Percentiles rank a stretch among this genome's conserved stretches.
phyloP scores from a whole-genome alignment of 2,888 invertebrate species.

The Pollenia amentaria region DNA sequence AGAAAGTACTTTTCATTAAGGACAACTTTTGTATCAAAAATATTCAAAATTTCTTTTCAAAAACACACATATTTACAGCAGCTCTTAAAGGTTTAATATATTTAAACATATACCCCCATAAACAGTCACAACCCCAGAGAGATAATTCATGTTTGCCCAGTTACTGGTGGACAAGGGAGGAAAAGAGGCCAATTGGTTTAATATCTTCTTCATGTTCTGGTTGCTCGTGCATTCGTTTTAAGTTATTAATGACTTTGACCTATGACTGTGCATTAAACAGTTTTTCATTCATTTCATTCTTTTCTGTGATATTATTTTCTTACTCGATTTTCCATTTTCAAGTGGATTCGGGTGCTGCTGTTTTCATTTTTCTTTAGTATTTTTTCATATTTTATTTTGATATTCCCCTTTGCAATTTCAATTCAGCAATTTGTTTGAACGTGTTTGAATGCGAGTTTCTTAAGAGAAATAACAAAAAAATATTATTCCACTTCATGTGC shows the following conservation, averaged over 20 bases:
- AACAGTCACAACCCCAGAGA: background rate
- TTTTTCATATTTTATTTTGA: background rate
- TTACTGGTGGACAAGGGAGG: background rate
- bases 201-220: conserved; percentile 5
- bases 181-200: background rate
- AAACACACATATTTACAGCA: background rate
- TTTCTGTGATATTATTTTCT: conserved; percentile 13
- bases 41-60: no score
- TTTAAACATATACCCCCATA: background rate
- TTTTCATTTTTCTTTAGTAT: background rate
- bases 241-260: conserved; percentile 77
- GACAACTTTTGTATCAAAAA: no score
- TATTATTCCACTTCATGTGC: conserved; percentile 48
- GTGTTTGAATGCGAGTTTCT: conserved; percentile 39
- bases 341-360: conserved; percentile 9
- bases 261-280: conserved; percentile 74
- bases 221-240: conserved; percentile 23
- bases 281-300: conserved; percentile 47
- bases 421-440: conserved; percentile 49
- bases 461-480: conserved; percentile 19
- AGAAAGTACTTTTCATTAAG: no score
- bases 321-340: conserved; percentile 38
- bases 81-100: conserved; percentile 14
- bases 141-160: background rate
- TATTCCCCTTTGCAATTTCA: conserved; percentile 49